Percentiles rank a stretch among this genome's conserved stretches.
Conservation (phyloP, 2,888 invertebrate species). For the Helleia helle region DNA sequence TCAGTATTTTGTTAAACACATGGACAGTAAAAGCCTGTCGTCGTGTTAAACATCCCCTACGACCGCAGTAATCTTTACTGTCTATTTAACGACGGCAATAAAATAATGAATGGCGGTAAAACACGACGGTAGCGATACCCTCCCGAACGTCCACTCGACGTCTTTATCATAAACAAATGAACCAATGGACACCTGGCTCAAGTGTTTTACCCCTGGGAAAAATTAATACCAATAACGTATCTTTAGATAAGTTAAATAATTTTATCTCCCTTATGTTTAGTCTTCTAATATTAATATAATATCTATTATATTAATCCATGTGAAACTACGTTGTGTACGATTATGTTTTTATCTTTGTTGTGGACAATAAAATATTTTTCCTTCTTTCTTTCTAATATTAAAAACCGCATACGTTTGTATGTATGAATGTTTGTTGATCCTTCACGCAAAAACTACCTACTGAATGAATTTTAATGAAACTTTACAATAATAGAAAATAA, state of each 20-base stretch:
- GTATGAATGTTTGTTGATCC: too few relatives aligned
- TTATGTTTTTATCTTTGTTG: too few relatives aligned
- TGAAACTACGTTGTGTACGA: too few relatives aligned
- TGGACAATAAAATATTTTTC: too few relatives aligned
- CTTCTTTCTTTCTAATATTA: too few relatives aligned
- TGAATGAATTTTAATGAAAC: too few relatives aligned
- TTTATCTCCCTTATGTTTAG: too few relatives aligned
- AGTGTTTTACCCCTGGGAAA: slow-evolving; percentile 35
- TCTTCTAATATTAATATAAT: too few relatives aligned
- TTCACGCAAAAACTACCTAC: too few relatives aligned
- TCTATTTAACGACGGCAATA: slow-evolving; percentile 46
- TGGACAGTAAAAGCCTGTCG: slow-evolving; percentile 28
- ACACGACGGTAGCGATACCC: slow-evolving; percentile 38
- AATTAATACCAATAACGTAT: slow-evolving; percentile 10
- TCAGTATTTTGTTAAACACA: slow-evolving; percentile 9
- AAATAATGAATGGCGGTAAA: slow-evolving; percentile 64
- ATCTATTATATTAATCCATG: too few relatives aligned
- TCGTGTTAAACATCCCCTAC: slow-evolving; percentile 44
- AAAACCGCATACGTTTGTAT: too few relatives aligned
- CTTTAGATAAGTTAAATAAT: not conserved
- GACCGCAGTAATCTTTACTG: slow-evolving; percentile 52
- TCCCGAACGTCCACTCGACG: slow-evolving; percentile 10
- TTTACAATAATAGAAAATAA: too few relatives aligned
- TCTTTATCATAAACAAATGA: slow-evolving; percentile 11
- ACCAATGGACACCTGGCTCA: slow-evolving; percentile 32